Evolutionary conservation across 1,140 invertebrate species (phyloP), one percentile per base, ranked within the genome.

Genomic region (Watersipora subatra): DNA sequence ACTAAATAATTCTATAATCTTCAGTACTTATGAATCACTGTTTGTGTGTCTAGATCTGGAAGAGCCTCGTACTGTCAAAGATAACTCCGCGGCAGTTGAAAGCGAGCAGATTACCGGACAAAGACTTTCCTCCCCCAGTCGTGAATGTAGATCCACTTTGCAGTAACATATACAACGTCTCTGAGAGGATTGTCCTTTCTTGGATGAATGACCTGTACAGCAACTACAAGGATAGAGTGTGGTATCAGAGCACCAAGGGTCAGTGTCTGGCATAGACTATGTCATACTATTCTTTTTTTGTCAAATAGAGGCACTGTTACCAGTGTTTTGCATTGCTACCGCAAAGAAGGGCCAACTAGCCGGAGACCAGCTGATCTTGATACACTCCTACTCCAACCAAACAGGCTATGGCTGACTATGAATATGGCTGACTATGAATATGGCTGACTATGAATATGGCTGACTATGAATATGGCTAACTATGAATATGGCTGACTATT

Each of bases 151-250:
- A 79, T 67, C 77, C 78, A 1, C 67, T 76, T 26, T 75, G 73
- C 30, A 78, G 76, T 67, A 80, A 81, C 68, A 71, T 80, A 55
- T 81, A 81, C 69, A 72, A 73, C 62, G 66, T 75, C 7, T 67
- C 67, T 2, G 79, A 81, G 68, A 71, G 78, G 58, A 79, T 79
- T 56, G 58, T 80, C 0, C 67, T 80, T 25, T 67, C 77, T n/a
- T 81, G 79, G 79, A 66, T 81, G 19, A 81, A 81, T 67, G 74
- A 77, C 64, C 68, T 73, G 57, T 81, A 79, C 70, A 77, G 78
- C 67, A 72, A 74, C 19, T 75, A 77, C 68, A 69, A 77, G 46
- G 66, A 72, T 24, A 63, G 67, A 20, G 71, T 79, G 28, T 80
- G 79, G 79, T 57, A 69, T 24, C 70, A 73, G 61, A 72, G 71